A percentile compares a stretch with the other conserved stretches of the same genome.
Evolutionary conservation across 2,113 vertebrate genomes (phyloP).

Genomic region (Pterophyllum scalare): DNA sequence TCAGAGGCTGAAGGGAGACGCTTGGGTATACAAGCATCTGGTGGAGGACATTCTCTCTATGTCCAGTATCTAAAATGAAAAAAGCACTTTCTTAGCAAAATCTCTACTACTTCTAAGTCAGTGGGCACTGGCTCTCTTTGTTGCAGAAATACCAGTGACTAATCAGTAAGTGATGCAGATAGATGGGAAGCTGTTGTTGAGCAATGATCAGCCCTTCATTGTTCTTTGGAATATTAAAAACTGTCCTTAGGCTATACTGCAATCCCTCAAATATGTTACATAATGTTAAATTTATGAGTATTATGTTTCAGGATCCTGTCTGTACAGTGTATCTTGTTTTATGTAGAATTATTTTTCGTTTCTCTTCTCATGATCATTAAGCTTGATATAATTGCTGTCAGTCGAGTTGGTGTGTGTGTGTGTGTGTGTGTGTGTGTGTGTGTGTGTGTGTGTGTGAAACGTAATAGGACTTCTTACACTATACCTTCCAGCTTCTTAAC

Average conservation of each 20-base stretch:
- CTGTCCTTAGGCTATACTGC: conserved; percentile 26
- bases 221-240: conserved; percentile 35
- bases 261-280: not conserved
- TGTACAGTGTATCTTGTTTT: conserved; percentile 22
- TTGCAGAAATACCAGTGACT: not conserved
- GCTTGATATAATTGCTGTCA: conserved; percentile 15
- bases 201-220: conserved; percentile 11
- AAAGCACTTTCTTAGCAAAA: not conserved
- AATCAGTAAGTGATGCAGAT: not conserved
- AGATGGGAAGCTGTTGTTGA: not conserved
- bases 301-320: conserved; percentile 8
- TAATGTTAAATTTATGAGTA: conserved; percentile 8
- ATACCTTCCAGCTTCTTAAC: conserved; percentile 51
- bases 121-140: not conserved
- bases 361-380: conserved; percentile 10
- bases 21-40: conserved; percentile 96
- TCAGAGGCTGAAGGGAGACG: conserved; percentile 93
- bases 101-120: not conserved
- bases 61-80: conserved; percentile 81
- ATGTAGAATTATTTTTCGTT: conserved; percentile 44
- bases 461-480: conserved; percentile 21
- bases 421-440: not conserved
- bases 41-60: conserved; percentile 91
- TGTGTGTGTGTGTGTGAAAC: not conserved
- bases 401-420: conserved; percentile 23